Evolutionary conservation across 2,888 invertebrate genomes (phyloP).

Genomic region (Selenia dentaria): DNA sequence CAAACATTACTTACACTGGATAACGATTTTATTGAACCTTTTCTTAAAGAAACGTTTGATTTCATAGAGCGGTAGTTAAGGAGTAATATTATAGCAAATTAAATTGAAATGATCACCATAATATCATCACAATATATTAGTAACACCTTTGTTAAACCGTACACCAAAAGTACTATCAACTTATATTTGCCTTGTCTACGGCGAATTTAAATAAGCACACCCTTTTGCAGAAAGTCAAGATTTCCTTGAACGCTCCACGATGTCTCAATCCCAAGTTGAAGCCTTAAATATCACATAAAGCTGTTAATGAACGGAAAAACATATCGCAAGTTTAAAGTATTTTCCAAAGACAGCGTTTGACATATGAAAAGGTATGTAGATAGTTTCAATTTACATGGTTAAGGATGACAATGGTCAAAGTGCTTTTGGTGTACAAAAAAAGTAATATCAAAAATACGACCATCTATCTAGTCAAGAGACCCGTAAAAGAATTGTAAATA

Average conservation of each 20-base stretch:
- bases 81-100: too few relatives aligned
- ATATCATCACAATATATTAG: constrained; percentile 12
- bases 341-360: not conserved
- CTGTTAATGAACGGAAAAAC: not conserved
- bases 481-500: constrained; percentile 56
- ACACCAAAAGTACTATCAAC: constrained; percentile 26
- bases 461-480: constrained; percentile 67
- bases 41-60: too few relatives aligned
- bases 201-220: not conserved
- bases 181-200: too few relatives aligned
- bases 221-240: not conserved
- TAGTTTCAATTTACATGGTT: not conserved
- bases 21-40: too few relatives aligned
- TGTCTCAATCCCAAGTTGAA: not conserved
- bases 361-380: not conserved
- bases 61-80: too few relatives aligned
- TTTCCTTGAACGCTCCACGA: not conserved
- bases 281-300: not conserved
- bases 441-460: constrained; percentile 28
- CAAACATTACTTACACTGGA: too few relatives aligned
- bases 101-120: too few relatives aligned
- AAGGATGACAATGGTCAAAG: not conserved
- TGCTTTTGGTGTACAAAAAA: constrained; percentile 41
- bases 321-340: not conserved
- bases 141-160: constrained; percentile 28